Percentiles rank a stretch among this genome's conserved stretches.
Evolutionary conservation across 2,888 invertebrate species (phyloP).

Genomic region (Agonopterix arenella): DNA sequence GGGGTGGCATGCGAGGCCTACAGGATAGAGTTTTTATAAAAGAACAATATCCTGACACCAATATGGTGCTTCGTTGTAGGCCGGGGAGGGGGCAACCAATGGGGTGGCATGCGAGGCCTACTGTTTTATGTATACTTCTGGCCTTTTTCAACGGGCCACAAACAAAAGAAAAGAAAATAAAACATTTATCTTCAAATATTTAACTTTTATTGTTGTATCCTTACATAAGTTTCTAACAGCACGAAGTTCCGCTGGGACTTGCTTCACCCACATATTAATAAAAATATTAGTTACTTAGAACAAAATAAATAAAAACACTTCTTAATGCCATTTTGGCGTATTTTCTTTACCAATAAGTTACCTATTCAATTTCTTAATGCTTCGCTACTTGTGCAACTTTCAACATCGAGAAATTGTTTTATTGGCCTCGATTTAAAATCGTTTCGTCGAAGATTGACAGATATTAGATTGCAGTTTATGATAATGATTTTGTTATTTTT

Average conservation of each 20-base stretch:
- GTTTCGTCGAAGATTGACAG: slow-evolving; percentile 27
- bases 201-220: slow-evolving; percentile 59
- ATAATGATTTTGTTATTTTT: too few relatives aligned
- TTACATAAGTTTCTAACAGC: slow-evolving; percentile 66
- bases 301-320: slow-evolving; percentile 71
- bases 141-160: too few relatives aligned
- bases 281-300: slow-evolving; percentile 72
- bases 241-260: slow-evolving; percentile 58
- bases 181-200: slow-evolving; percentile 16
- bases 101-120: too few relatives aligned
- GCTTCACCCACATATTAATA: slow-evolving; percentile 52
- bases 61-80: too few relatives aligned
- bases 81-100: too few relatives aligned
- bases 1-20: too few relatives aligned
- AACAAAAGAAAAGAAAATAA: neutral
- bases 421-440: slow-evolving; percentile 73
- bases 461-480: neutral
- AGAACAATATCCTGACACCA: too few relatives aligned
- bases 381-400: slow-evolving; percentile 62
- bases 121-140: too few relatives aligned
- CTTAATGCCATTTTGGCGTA: slow-evolving; percentile 62
- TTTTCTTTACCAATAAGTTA: slow-evolving; percentile 45
- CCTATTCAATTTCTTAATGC: slow-evolving; percentile 59
- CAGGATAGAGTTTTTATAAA: too few relatives aligned
- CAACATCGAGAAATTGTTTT: slow-evolving; percentile 62